Percentiles rank a stretch among this genome's conserved stretches.
phyloP scores from a whole-genome alignment of 2,113 vertebrate species.

The Terrapene triunguis region DNA sequence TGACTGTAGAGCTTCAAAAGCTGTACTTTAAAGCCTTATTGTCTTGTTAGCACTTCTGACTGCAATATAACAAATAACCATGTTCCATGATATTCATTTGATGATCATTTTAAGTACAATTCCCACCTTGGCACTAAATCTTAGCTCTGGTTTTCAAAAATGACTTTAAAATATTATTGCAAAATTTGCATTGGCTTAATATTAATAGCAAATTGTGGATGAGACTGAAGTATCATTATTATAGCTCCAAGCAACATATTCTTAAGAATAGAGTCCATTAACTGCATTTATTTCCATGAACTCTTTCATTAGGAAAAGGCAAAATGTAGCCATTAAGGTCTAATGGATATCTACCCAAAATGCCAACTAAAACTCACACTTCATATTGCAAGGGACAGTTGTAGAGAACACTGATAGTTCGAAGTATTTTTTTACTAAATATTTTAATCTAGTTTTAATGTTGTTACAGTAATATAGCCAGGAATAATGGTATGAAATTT shows the following conservation, averaged over 20 bases:
- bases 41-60: background rate
- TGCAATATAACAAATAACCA: constrained; percentile 50
- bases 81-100: constrained; percentile 49
- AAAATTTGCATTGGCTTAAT: constrained; percentile 69
- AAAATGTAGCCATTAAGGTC: constrained; percentile 61
- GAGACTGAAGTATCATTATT: constrained; percentile 66
- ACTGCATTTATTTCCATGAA: constrained; percentile 49
- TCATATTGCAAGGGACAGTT: constrained; percentile 8
- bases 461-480: background rate
- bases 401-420: constrained; percentile 25
- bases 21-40: constrained; percentile 12
- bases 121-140: constrained; percentile 56
- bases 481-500: background rate
- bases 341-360: constrained; percentile 44
- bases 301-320: constrained; percentile 53
- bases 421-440: constrained; percentile 22
- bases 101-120: constrained; percentile 59
- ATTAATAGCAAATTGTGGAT: constrained; percentile 67
- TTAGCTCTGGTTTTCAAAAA: constrained; percentile 64
- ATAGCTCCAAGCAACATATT: constrained; percentile 67
- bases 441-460: background rate
- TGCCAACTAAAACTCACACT: constrained; percentile 34
- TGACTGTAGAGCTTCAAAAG: background rate
- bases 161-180: constrained; percentile 52
- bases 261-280: constrained; percentile 63